These are phyloP conservation scores for Excalfactoria chinensis DNA, from an alignment of 2,113 vertebrate genomes.

Conservation along the genomic window DNA sequence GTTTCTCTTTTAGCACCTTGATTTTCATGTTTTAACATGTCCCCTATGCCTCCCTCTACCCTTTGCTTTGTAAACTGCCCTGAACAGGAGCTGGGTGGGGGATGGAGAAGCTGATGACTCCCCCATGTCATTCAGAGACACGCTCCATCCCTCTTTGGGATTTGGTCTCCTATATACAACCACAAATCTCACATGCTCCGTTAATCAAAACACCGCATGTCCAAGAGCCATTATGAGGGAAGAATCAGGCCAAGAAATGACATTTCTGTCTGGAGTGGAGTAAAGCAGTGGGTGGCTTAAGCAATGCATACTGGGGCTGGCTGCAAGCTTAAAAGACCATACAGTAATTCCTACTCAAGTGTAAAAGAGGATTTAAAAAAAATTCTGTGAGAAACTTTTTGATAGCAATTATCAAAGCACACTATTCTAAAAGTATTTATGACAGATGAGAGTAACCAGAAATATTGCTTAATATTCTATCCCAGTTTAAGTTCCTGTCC, in stretches of 20 bases:
- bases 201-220: not conserved
- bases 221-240: not conserved
- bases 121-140: not conserved
- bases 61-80: not conserved
- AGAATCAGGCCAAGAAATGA: not conserved
- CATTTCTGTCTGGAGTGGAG: not conserved
- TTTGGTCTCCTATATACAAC: not conserved
- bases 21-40: not conserved
- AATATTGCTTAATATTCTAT: constrained; percentile 17
- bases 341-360: not conserved
- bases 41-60: accelerated
- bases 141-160: not conserved
- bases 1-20: not conserved
- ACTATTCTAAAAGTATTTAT: not conserved
- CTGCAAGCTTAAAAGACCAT: not conserved
- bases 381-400: not conserved
- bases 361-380: not conserved
- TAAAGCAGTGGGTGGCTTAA: not conserved
- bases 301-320: not conserved
- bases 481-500: constrained; percentile 33
- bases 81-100: accelerated
- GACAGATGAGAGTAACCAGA: not conserved
- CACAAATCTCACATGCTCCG: not conserved
- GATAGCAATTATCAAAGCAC: not conserved
- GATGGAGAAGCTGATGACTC: not conserved